Evolutionary conservation across 2,113 vertebrate genomes (phyloP), one percentile per base, ranked within the genome.

Genomic region (Centropus bengalensis): DNA sequence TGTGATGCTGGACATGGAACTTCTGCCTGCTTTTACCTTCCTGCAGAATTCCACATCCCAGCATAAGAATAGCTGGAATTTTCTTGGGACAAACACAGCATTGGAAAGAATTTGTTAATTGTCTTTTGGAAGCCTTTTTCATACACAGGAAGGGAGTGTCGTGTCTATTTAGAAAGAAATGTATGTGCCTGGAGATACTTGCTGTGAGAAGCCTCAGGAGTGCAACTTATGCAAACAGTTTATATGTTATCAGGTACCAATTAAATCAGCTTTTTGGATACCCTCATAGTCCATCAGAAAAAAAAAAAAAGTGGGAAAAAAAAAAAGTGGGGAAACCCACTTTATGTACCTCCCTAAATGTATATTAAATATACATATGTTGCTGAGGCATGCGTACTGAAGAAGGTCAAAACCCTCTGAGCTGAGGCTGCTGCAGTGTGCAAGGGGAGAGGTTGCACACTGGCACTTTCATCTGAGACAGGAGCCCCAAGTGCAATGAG

Each of bases 81-180:
- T 93, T 86, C 86, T 95, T 0, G 0, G 82, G 79, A 93, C 86
- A 52, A 52, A 33, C 44, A 70, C 52, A 92, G 52, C 69, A 94
- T 90, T 83, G 94, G 91, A 96, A 96, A 96, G 73, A 93, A 91
- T 96, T 86, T 78, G 82, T 81, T 94, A 92, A 94, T 94, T 95
- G 94, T 93, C 86, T 74, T 95, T 83, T 92, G 86, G 94, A 94
- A 96, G 73, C 10, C 42, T 70, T 96, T 93, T 90, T 90, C 9
- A 3, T 92, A 92, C 88, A 88, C 95, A 94, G 95, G 96, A 96
- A 96, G 92, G 94, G 95, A 96, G 96, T 95, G 95, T 26, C 86
- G 1, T 83, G 88, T 67, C 55, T 64, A 91, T 74, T 93, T 81
- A 83, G 86, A 88, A 82, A 91, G 88, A 93, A 93, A 94, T 81